A percentile compares a stretch with the other conserved stretches of the same genome.
These are phyloP conservation scores for Protonibea diacanthus DNA, from an alignment of 2,797 vertebrate genomes.

Conservation along the genomic window DNA sequence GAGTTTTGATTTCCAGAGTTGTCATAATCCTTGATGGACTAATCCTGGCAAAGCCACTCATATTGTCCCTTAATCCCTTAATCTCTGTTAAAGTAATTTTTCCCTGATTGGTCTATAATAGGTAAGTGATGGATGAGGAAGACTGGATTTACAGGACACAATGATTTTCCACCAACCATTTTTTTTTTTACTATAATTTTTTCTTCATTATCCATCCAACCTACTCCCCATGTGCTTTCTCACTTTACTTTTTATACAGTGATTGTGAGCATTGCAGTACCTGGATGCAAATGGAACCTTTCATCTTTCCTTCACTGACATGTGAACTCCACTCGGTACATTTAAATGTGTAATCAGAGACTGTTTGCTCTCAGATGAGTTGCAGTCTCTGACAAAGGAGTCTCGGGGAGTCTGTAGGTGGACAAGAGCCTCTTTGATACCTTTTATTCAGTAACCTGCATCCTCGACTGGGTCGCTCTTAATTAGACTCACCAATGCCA, in stretches of 20 bases:
- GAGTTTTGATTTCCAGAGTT: constrained; percentile 3
- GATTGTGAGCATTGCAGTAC: neutral
- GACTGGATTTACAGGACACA: neutral
- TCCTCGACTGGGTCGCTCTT: constrained; percentile 30
- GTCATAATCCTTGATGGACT: neutral
- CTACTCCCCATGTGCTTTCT: neutral
- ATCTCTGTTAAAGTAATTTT: neutral
- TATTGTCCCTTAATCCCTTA: neutral
- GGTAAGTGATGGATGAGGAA: neutral
- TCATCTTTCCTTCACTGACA: constrained; percentile 2
- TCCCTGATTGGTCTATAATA: neutral
- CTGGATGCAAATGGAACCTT: constrained; percentile 18
- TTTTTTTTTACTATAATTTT: neutral
- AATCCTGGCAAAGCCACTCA: neutral
- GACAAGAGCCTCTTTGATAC: constrained; percentile 44
- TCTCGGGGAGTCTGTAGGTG: constrained; percentile 34
- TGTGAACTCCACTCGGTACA: neutral
- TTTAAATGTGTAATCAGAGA: constrained; percentile 41
- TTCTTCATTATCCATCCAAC: neutral
- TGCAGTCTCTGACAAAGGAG: constrained; percentile 27
- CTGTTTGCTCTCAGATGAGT: constrained; percentile 27
- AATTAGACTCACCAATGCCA: constrained; percentile 38
- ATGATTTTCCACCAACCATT: neutral
- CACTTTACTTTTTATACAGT: neutral
- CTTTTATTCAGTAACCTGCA: neutral